These are phyloP conservation scores for Odontocolon sp. DNA, from an alignment of 2,888 invertebrate genomes.

Conservation along the genomic window DNA sequence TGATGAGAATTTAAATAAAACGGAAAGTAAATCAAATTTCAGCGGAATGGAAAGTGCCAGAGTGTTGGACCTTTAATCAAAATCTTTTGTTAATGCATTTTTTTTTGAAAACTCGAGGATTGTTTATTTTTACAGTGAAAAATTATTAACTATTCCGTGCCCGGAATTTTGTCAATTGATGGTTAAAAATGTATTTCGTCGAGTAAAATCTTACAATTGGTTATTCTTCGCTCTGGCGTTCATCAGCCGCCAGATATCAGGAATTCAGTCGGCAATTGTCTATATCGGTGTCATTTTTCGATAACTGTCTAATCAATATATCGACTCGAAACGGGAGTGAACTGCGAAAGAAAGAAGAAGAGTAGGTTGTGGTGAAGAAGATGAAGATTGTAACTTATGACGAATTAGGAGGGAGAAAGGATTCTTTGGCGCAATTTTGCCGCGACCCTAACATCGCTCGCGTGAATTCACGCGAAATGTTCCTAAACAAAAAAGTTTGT, in stretches of 20 bases:
- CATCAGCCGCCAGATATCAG: constrained; percentile 75
- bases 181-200: constrained; percentile 7
- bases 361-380: neutral
- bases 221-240: constrained; percentile 65
- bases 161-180: neutral
- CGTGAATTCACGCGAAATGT: constrained; percentile 76
- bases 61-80: neutral
- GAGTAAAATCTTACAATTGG: neutral
- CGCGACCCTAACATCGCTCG: constrained; percentile 74
- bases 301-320: constrained; percentile 78
- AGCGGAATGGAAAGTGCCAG: constrained; percentile 24
- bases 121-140: neutral
- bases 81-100: neutral
- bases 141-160: neutral
- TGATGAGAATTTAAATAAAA: constrained; percentile 48
- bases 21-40: constrained; percentile 28
- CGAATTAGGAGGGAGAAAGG: constrained; percentile 12
- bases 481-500: constrained; percentile 77
- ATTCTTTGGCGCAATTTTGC: constrained; percentile 68
- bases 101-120: neutral
- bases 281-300: constrained; percentile 80
- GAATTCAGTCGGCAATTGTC: constrained; percentile 77
- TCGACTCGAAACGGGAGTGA: constrained; percentile 71
- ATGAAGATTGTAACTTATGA: constrained; percentile 30
- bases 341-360: constrained; percentile 52